phyloP scores from a whole-genome alignment of 1,140 invertebrate species.

The Medauroidea extradentata region DNA sequence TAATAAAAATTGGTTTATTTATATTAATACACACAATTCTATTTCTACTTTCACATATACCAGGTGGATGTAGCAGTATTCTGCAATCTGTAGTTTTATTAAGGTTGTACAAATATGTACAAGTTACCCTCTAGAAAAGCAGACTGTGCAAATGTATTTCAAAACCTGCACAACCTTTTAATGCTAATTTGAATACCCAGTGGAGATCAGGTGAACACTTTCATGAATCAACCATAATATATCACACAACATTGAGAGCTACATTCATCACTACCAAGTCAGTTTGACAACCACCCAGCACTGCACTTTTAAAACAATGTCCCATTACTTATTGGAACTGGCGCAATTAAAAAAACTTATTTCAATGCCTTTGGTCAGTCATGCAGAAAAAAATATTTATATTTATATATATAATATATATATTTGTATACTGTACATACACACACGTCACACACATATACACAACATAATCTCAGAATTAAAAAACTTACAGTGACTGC shows the following conservation, averaged over 20 bases:
- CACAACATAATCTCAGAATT: slow-evolving; percentile 2
- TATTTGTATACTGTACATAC: slow-evolving; percentile 3
- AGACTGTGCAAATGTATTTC: too few species aligned
- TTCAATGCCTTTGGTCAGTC: slow-evolving; percentile 4
- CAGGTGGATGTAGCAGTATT: too few species aligned
- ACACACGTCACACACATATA: slow-evolving; percentile 3
- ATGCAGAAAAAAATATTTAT: slow-evolving; percentile 5
- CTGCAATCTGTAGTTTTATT: too few species aligned
- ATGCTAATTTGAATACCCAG: too few species aligned
- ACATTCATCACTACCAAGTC: not conserved
- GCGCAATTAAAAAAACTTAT: not conserved
- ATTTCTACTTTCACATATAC: too few species aligned
- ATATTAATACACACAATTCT: too few species aligned
- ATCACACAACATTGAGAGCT: not conserved
- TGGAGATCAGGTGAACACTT: slow-evolving; percentile 1
- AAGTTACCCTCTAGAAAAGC: too few species aligned
- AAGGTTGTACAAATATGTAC: too few species aligned
- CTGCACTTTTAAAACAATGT: not conserved
- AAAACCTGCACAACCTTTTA: too few species aligned
- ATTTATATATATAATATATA: slow-evolving; percentile 1
- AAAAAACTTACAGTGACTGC: not conserved
- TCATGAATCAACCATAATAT: not conserved
- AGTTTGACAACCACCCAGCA: not conserved
- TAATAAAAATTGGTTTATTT: too few species aligned
- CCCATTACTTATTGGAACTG: not conserved